Evolutionary conservation across 1,140 invertebrate species (phyloP).

Genomic region (Vanessa atalanta): DNA sequence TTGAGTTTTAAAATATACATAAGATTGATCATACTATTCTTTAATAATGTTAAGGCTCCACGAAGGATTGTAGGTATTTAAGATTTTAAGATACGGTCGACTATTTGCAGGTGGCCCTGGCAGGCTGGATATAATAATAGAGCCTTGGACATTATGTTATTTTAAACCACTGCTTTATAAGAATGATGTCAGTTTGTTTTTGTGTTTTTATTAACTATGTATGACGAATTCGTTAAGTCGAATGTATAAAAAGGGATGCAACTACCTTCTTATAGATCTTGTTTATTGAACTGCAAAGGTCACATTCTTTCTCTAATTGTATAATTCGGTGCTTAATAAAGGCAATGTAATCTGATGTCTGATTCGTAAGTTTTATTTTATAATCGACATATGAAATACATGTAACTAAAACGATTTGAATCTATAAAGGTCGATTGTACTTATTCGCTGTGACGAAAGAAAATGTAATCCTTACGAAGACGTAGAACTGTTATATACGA

Average conservation of each 20-base stretch:
- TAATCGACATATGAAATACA: no score
- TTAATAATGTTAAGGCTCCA: slow-evolving; percentile 34
- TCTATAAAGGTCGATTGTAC: background rate
- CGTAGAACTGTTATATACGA: slow-evolving; percentile 23
- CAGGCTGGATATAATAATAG: slow-evolving; percentile 32
- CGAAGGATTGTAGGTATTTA: slow-evolving; percentile 40
- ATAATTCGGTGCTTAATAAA: background rate
- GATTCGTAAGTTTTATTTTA: no score
- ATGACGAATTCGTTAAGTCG: no score
- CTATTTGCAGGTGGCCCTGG: slow-evolving; percentile 38
- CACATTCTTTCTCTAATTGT: no score
- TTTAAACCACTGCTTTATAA: slow-evolving; percentile 6
- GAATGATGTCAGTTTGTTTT: background rate
- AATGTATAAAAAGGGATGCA: no score
- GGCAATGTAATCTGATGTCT: no score
- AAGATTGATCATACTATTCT: background rate
- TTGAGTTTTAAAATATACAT: background rate
- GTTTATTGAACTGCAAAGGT: no score
- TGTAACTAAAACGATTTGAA: background rate
- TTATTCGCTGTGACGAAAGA: background rate
- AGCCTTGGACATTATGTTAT: slow-evolving; percentile 32
- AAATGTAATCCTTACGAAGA: slow-evolving; percentile 11
- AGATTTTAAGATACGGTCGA: slow-evolving; percentile 36
- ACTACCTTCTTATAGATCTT: no score
- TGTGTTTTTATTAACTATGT: no score